These are phyloP conservation scores for Chloroclystis v-ata DNA, from an alignment of 2,888 invertebrate species.

Conservation along the genomic window DNA sequence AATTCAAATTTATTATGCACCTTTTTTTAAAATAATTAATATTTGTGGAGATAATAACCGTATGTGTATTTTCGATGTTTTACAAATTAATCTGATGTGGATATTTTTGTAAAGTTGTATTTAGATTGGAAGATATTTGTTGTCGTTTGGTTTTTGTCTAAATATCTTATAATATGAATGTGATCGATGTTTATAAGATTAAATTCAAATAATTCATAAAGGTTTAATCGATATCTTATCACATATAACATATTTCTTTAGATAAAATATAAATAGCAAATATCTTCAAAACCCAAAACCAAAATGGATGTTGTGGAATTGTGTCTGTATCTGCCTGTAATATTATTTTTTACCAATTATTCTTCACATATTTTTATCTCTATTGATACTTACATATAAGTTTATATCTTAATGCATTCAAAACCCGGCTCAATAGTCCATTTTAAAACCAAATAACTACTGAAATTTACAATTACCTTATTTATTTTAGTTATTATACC, in stretches of 20 bases:
- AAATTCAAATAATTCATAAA: too few relatives aligned
- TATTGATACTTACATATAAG: neutral
- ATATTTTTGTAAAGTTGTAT: constrained; percentile 62
- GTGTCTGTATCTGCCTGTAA: constrained; percentile 6
- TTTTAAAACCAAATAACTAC: too few relatives aligned
- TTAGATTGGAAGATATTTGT: constrained; percentile 38
- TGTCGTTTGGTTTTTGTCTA: constrained; percentile 8
- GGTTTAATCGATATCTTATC: too few relatives aligned
- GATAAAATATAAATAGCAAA: too few relatives aligned
- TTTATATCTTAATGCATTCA: neutral
- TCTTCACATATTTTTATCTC: neutral
- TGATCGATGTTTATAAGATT: too few relatives aligned
- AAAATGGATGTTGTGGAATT: constrained; percentile 27
- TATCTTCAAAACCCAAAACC: constrained; percentile 26
- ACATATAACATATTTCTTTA: too few relatives aligned
- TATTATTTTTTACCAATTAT: neutral
- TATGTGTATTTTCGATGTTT: constrained; percentile 68
- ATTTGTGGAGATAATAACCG: constrained; percentile 21
- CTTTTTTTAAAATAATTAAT: constrained; percentile 42
- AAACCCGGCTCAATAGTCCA: too few relatives aligned
- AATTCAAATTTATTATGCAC: constrained; percentile 31
- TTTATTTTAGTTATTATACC: too few relatives aligned
- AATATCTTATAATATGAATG: too few relatives aligned
- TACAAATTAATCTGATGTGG: constrained; percentile 58
- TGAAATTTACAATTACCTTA: too few relatives aligned